Conservation (phyloP, 1,140 invertebrate genomes). For the Macrobrachium rosenbergii region DNA sequence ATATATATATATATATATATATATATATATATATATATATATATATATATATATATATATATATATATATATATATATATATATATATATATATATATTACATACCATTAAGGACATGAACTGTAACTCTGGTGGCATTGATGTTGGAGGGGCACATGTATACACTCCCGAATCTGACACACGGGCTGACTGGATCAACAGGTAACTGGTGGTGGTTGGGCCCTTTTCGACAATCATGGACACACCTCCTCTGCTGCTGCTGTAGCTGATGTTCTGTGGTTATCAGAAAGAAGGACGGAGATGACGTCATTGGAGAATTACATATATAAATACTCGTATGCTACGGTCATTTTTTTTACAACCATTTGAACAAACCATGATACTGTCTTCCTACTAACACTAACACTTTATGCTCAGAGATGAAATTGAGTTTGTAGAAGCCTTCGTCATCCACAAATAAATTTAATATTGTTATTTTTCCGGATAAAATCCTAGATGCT, state of each 20-base stretch:
- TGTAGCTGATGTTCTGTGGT: constrained; percentile 89
- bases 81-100: background rate
- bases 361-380: background rate
- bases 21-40: constrained; percentile 38
- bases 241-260: constrained; percentile 88
- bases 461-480: too few species aligned
- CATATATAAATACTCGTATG: background rate
- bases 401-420: too few species aligned
- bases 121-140: constrained; percentile 86
- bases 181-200: constrained; percentile 89
- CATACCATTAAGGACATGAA: constrained; percentile 89
- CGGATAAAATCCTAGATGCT: too few species aligned
- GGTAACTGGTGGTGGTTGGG: constrained; percentile 88
- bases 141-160: constrained; percentile 90
- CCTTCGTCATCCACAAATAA: too few species aligned
- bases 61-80: constrained; percentile 28
- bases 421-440: too few species aligned
- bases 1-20: constrained; percentile 45
- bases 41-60: constrained; percentile 42
- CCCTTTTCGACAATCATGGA: constrained; percentile 93
- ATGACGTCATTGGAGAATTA: background rate
- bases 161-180: constrained; percentile 90
- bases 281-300: background rate
- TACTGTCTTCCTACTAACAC: background rate
- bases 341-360: background rate